Conservation (phyloP, 2,888 invertebrate genomes). For the Drosophila lacicola region DNA sequence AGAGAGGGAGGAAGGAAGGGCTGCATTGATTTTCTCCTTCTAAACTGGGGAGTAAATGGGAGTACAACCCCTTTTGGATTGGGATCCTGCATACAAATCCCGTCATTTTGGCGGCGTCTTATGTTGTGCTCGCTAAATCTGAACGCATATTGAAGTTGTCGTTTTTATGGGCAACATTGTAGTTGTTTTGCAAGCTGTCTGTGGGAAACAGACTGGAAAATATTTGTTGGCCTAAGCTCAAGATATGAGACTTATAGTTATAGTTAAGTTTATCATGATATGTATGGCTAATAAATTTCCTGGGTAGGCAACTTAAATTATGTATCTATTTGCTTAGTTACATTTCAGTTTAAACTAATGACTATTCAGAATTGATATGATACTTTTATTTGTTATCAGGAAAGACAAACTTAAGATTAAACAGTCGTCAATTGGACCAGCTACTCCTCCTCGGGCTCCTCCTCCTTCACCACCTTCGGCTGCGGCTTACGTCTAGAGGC, state of each 20-base stretch:
- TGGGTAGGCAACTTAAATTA: not conserved
- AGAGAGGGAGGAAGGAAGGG: constrained; percentile 13
- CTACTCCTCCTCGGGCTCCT: constrained; percentile 66
- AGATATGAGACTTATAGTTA: too few relatives aligned
- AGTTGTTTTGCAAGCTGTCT: constrained; percentile 18
- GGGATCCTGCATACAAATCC: constrained; percentile 58
- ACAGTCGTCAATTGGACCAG: constrained; percentile 51
- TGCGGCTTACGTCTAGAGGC: constrained; percentile 80
- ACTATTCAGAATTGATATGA: not conserved
- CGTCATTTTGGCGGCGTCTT: constrained; percentile 66
- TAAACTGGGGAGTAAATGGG: constrained; percentile 2
- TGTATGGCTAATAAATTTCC: too few relatives aligned
- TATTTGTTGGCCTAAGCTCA: constrained; percentile 6
- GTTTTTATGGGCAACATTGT: constrained; percentile 22
- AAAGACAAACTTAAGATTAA: constrained; percentile 51
- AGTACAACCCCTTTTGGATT: not conserved
- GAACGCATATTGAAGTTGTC: constrained; percentile 35
- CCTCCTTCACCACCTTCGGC: constrained; percentile 67
- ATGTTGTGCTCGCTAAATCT: constrained; percentile 44
- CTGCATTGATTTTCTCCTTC: constrained; percentile 58
- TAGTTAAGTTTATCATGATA: too few relatives aligned
- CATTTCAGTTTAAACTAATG: not conserved
- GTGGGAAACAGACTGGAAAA: constrained; percentile 22
- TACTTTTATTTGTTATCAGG: constrained; percentile 49
- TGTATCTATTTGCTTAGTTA: not conserved